Evolutionary conservation across 2,797 vertebrate species (phyloP).

Genomic region (Clarias fuscus): DNA sequence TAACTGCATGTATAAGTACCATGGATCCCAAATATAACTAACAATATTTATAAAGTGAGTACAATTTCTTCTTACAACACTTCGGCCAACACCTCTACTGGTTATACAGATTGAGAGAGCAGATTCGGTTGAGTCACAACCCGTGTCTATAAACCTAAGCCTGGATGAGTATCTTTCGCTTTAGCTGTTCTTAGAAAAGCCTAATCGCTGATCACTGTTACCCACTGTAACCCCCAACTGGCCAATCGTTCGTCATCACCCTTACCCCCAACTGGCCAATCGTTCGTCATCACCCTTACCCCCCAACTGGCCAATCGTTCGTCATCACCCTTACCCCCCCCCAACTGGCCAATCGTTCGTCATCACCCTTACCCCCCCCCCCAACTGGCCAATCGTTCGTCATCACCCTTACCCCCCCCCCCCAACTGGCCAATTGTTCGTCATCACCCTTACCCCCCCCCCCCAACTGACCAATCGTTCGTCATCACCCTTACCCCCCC

Average conservation of each 20-base stretch:
- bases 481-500: neutral
- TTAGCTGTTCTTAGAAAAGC: accelerated
- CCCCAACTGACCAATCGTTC: neutral
- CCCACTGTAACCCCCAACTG: neutral
- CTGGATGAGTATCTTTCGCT: neutral
- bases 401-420: neutral
- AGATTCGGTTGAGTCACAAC: neutral
- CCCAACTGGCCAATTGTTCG: neutral
- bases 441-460: too few relatives aligned
- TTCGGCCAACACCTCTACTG: neutral
- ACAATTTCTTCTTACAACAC: neutral
- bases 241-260: too few relatives aligned
- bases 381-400: neutral
- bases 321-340: too few relatives aligned
- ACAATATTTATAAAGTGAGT: neutral
- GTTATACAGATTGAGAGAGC: neutral
- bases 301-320: neutral
- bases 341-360: neutral
- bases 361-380: too few relatives aligned
- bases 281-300: too few relatives aligned
- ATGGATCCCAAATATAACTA: neutral
- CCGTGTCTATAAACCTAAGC: neutral
- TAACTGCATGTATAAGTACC: neutral
- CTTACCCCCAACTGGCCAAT: too few relatives aligned
- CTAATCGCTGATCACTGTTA: neutral